Evolutionary conservation across 2,888 invertebrate species (phyloP), one percentile per base, ranked within the genome.

Genomic region (Heliothis peltigera): DNA sequence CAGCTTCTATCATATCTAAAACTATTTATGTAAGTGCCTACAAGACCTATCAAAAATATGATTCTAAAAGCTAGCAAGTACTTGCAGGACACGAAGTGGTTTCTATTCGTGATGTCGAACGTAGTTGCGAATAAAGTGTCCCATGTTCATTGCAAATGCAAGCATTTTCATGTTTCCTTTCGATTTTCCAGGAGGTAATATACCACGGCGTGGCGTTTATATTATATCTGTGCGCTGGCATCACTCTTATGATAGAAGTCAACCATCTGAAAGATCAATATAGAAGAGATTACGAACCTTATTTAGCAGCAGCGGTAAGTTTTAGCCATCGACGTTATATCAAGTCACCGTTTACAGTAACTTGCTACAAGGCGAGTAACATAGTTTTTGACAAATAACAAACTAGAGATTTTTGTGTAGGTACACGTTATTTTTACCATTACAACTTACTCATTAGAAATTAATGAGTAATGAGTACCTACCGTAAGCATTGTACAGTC

Each of bases 1-100:
- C 98, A 0, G 97, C 98, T n/a, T 96, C 97, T 35, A 97, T 98
- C 78, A 96, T 98, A 82, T 96, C 98, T 1, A 98, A 98, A 93
- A 98, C 97, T 1, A 95, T 97, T 74, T 97, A 96, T 82, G 97
- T 97, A 91, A 97, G 97, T 97, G 10, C 7, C 1, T 10, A n/a
- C n/a, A n/a, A n/a, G n/a, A n/a, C n/a, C n/a, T 1, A 28, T 28
- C 28, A 21, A 18, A 15, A 21, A 21, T 19, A 42, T 18, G n/a
- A n/a, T n/a, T n/a, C n/a, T n/a, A n/a, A n/a, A n/a, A n/a, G n/a
- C n/a, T n/a, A n/a, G n/a, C n/a, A n/a, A n/a, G n/a, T n/a, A 25
- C 28, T 8, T 5, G 12, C 8, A 10, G 44, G 6, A 10, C 1
- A 35, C 12, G 44, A 25, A 25, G 25, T 6, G n/a, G n/a, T n/a